A percentile compares a stretch with the other conserved stretches of the same genome.
Conservation (phyloP, 2,888 invertebrate species). For the Macrophya annulata region DNA sequence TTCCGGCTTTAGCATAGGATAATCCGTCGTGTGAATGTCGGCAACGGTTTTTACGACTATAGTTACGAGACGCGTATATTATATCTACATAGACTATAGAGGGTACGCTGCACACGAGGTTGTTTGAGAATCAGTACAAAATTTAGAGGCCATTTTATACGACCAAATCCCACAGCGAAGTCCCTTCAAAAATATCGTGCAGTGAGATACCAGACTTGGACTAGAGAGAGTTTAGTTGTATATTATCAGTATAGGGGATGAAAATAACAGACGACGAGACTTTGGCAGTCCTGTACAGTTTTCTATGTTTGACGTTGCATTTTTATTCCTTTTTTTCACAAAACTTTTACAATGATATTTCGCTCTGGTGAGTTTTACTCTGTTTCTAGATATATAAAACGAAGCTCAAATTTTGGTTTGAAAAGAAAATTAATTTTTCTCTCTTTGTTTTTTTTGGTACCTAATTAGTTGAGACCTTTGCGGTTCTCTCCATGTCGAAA, state of each 20-base stretch:
- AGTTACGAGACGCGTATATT: constrained; percentile 22
- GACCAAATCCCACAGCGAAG: not conserved
- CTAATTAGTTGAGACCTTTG: not conserved
- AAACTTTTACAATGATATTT: constrained; percentile 19
- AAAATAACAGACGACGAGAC: constrained; percentile 12
- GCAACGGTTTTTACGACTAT: constrained; percentile 4
- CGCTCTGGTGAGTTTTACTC: not conserved
- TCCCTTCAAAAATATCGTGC: not conserved
- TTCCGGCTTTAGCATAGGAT: not conserved
- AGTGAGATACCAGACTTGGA: not conserved
- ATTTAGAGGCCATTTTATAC: not conserved
- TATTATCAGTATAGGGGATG: not conserved
- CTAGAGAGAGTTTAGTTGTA: not conserved
- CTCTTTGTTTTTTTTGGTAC: not conserved
- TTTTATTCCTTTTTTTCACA: not conserved
- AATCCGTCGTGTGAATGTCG: constrained; percentile 30
- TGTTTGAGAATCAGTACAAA: not conserved
- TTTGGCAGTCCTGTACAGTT: not conserved
- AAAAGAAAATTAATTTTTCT: not conserved
- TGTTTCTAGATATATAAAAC: not conserved
- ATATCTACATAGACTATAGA: not conserved
- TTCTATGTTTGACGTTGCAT: not conserved
- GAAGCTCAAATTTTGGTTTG: not conserved
- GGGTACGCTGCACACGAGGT: not conserved
- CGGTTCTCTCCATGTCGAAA: not conserved